A percentile compares a stretch with the other conserved stretches of the same genome.
These are phyloP conservation scores for Aleiodes leptofemur DNA, from an alignment of 2,888 invertebrate species.

Conservation along the genomic window DNA sequence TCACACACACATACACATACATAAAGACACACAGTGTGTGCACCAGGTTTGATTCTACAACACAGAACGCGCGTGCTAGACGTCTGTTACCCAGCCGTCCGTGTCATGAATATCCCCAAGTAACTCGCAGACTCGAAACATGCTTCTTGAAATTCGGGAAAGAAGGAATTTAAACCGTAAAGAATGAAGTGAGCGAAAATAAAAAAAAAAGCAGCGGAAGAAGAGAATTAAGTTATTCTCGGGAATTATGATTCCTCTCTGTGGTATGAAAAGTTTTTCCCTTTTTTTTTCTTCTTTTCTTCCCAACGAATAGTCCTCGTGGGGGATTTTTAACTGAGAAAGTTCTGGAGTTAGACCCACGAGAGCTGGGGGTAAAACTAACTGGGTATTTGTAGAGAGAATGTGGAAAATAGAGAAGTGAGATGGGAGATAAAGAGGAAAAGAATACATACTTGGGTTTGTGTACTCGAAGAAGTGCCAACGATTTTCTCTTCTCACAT, in stretches of 20 bases:
- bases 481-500: constrained; percentile 38
- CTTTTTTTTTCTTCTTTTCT: constrained; percentile 30
- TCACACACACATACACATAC: constrained; percentile 50
- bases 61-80: constrained; percentile 39
- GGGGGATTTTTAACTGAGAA: constrained; percentile 41
- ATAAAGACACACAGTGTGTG: neutral
- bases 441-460: constrained; percentile 26
- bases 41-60: constrained; percentile 1
- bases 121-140: too few species aligned
- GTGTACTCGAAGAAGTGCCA: constrained; percentile 32
- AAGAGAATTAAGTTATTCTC: constrained; percentile 32
- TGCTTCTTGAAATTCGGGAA: too few species aligned
- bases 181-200: neutral
- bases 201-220: neutral
- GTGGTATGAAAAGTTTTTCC: constrained; percentile 9
- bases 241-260: constrained; percentile 33
- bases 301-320: constrained; percentile 39
- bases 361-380: constrained; percentile 41
- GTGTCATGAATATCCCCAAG: neutral
- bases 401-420: constrained; percentile 19
- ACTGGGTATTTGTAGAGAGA: constrained; percentile 32
- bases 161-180: neutral
- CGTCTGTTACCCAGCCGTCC: neutral
- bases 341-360: constrained; percentile 42
- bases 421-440: constrained; percentile 5